Evolutionary conservation across 2,888 invertebrate genomes (phyloP), one percentile per base, ranked within the genome.

Genomic region (Andrena flavipes): DNA sequence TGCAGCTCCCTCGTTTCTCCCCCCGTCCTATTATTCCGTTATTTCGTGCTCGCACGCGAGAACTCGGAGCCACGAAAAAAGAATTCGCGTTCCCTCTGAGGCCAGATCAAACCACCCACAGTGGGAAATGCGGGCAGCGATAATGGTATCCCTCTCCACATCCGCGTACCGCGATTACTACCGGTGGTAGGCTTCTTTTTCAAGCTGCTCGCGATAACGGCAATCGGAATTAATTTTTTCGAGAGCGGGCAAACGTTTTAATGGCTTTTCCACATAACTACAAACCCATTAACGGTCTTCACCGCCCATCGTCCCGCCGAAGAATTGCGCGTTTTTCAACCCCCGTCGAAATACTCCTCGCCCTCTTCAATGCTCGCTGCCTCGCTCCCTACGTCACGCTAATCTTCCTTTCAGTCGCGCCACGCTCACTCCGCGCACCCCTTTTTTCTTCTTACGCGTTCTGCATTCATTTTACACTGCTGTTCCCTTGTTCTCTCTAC

Each of bases 201-300:
- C 76, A 82, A 78, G 49, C 76, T 60, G 62, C 4, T 68, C 70
- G 80, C 84, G 88, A 89, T 91, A 90, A 87, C 75, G 83, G 85
- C 90, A 89, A 90, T 90, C 85, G 86, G 89, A 91, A 92, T 92
- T 92, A 92, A 93, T 92, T 91, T 90, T 86, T 89, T 90, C 88
- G 86, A 86, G 84, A 84, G 76, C 81, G 82, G 77, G 84, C 84
- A 84, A 91, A 89, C 85, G 84, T 89, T 92, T 90, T 89, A 88
- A 91, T 88, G 86, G 81, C 87, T 90, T 88, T 84, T 87, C 84
- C 78, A 85, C 82, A 83, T 83, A 89, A 90, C 86, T 87, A 88
- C 88, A 89, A 92, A 91, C 90, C 91, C 90, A 92, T 92, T 92
- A 91, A 89, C 85, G 86, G 77, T 69, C 79, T 67, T 54, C 79